Evolutionary conservation across 2,888 invertebrate genomes (phyloP), one percentile per base, ranked within the genome.

Genomic region (Dyspetes luteomarginatus): DNA sequence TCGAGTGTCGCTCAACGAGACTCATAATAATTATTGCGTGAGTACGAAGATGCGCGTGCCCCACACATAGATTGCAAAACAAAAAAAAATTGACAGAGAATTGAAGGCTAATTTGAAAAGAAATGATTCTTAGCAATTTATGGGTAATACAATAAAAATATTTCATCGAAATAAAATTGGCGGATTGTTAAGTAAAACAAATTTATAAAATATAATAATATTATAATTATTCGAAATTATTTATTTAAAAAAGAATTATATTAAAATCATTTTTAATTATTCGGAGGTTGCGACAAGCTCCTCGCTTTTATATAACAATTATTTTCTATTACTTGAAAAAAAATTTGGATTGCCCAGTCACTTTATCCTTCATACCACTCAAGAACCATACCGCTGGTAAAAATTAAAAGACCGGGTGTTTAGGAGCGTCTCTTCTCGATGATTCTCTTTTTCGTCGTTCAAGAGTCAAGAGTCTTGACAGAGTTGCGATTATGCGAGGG

Each of bases 81-180:
- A 64, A 60, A 50, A 52, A 43, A 52, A 17, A n/a, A 12, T 41
- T 19, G 12, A 36, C 12, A 41, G 17, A 17, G 36, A 15, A 56
- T 45, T 69, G 26, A 55, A 64, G 24, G 73, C 26, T 45, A 55
- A 64, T 73, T 73, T 64, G 55, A 55, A 64, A 73, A 73, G 43
- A 73, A 17, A 69, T 7, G 9, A 41, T 19, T 50, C 15, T 26
- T 26, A 30, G 4, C 12, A 1, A 50, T 26, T 17, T 17, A 17
- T 36, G 17, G 50, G n/a, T 30, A 19, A 9, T 5, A 4, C 28
- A 2, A 3, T 19, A 15, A 19, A 28, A 28, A 50, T 50, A 24
- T 15, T 9, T 15, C 22, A 26, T 45, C n/a, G 19, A 36, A 67
- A 12, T 36, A 50, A 22, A 15, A 12, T 30, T 15, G 28, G n/a